Percentiles rank a stretch among this genome's conserved stretches.
These are phyloP conservation scores for Drosophila anomalata DNA, from an alignment of 2,888 invertebrate species.

Conservation along the genomic window DNA sequence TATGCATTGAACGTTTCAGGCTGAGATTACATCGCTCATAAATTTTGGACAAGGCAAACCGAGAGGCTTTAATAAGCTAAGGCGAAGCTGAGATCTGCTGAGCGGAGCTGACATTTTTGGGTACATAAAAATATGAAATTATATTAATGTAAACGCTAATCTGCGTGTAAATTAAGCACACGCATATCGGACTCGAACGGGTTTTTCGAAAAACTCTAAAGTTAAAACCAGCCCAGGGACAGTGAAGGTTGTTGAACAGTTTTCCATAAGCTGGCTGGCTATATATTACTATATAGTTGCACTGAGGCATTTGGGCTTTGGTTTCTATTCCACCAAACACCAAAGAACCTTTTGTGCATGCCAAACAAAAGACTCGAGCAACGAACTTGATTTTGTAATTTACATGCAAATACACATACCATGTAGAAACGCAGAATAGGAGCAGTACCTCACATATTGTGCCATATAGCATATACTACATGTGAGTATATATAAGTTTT, in stretches of 20 bases:
- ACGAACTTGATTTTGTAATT: constrained; percentile 80
- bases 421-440: not conserved
- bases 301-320: constrained; percentile 52
- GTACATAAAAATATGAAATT: constrained; percentile 72
- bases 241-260: constrained; percentile 62
- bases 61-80: not conserved
- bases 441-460: constrained; percentile 5
- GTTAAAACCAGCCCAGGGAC: constrained; percentile 20
- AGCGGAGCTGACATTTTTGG: constrained; percentile 47
- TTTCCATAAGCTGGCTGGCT: constrained; percentile 21
- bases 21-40: constrained; percentile 44
- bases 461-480: constrained; percentile 10
- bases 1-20: constrained; percentile 37
- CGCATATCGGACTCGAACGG: constrained; percentile 60
- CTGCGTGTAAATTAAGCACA: constrained; percentile 74
- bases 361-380: constrained; percentile 76
- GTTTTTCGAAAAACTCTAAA: constrained; percentile 43
- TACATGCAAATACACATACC: constrained; percentile 56
- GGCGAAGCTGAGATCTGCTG: not conserved
- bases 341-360: constrained; percentile 72
- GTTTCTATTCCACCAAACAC: constrained; percentile 66
- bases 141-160: constrained; percentile 72
- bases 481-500: constrained; percentile 43
- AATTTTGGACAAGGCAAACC: constrained; percentile 42
- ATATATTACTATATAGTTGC: constrained; percentile 23